Conservation (phyloP, 2,797 vertebrate genomes). For the Oreochromis grahami region DNA sequence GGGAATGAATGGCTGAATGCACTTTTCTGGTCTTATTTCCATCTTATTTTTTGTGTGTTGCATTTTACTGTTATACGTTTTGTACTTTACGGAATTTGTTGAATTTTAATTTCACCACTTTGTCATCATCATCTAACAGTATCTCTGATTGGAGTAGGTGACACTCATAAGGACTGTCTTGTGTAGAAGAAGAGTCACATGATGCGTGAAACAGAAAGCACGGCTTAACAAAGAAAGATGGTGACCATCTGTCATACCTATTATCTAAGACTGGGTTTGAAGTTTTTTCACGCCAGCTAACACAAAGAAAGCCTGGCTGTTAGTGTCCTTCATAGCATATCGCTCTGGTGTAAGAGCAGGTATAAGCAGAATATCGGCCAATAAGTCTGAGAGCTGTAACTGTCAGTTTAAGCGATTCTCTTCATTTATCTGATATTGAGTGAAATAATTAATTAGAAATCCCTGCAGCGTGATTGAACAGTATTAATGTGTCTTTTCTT, state of each 20-base stretch:
- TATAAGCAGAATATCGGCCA: background rate
- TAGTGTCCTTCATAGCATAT: background rate
- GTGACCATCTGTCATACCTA: background rate
- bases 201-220: background rate
- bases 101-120: background rate
- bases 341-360: background rate
- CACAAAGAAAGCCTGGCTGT: background rate
- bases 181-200: background rate
- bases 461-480: background rate
- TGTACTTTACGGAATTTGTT: background rate
- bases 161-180: background rate
- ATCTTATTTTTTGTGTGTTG: background rate
- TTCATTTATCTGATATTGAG: background rate
- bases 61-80: background rate
- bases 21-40: background rate
- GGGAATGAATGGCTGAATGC: background rate
- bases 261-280: background rate
- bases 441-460: background rate
- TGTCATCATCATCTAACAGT: background rate
- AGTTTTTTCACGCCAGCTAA: background rate
- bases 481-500: background rate
- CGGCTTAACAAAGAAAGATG: background rate
- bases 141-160: background rate
- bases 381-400: background rate
- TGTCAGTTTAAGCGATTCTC: background rate